phyloP scores from a whole-genome alignment of 53 echinoderm and acorn worm genomes.

The Zoroaster sp. region DNA sequence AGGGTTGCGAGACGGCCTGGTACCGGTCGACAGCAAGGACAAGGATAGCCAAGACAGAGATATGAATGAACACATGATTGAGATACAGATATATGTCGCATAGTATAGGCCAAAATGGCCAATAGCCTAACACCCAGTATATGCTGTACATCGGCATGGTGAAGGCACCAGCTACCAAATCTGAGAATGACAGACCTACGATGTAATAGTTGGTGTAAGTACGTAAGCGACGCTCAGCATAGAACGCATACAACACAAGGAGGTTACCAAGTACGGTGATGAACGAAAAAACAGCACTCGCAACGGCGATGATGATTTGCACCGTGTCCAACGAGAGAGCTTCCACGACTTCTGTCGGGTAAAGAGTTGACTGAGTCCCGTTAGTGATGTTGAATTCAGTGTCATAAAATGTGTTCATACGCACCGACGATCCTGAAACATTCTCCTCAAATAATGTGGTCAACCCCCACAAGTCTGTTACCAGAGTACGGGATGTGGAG shows the following conservation, averaged over 20 bases:
- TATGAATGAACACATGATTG: conserved; percentile 55
- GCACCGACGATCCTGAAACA: not conserved
- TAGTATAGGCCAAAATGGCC: conserved; percentile 27
- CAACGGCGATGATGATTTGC: conserved; percentile 30
- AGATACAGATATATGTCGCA: conserved; percentile 47
- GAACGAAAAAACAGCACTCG: conserved; percentile 22
- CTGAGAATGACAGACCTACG: conserved; percentile 26
- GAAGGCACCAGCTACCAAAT: conserved; percentile 28
- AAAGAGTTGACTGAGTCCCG: not conserved
- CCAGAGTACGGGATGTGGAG: not conserved
- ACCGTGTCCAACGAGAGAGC: not conserved
- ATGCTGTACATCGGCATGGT: conserved; percentile 58
- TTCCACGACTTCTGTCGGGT: not conserved
- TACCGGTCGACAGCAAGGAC: conserved; percentile 58
- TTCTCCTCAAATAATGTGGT: not conserved
- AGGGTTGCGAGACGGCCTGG: conserved; percentile 43
- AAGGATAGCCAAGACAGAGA: conserved; percentile 8
- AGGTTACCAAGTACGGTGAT: conserved; percentile 55
- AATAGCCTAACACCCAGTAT: conserved; percentile 50
- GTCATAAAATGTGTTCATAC: not conserved
- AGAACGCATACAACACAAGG: conserved; percentile 34
- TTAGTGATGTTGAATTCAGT: not conserved
- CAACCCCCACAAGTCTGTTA: not conserved
- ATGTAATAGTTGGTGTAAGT: conserved; percentile 64
- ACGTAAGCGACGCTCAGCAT: conserved; percentile 14